Conservation (phyloP, 1,140 invertebrate genomes). For the Solenopsis fugax region DNA sequence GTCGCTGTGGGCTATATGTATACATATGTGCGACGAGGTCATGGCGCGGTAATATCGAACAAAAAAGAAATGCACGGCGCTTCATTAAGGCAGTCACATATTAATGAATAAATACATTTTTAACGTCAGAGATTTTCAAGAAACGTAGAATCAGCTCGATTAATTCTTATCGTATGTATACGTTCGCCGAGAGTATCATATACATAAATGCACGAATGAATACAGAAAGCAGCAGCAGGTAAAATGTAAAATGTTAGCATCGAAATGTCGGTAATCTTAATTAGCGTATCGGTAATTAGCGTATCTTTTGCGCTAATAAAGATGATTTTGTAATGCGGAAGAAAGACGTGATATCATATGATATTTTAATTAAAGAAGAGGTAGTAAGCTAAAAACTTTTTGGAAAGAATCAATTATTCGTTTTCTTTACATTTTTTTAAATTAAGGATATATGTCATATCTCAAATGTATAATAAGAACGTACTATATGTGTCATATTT, state of each 20-base stretch:
- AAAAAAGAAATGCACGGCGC: conserved; percentile 26
- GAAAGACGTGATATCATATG: neutral
- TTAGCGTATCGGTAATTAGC: neutral
- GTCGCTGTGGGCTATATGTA: neutral
- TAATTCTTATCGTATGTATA: conserved; percentile 1
- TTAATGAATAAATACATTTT: neutral
- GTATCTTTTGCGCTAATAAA: conserved; percentile 3
- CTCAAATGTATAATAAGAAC: no score
- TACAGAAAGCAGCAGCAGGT: neutral
- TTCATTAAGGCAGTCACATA: conserved; percentile 7
- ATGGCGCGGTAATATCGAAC: neutral
- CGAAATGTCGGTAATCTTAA: neutral
- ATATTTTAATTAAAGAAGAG: neutral
- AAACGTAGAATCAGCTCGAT: neutral
- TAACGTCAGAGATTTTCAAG: neutral
- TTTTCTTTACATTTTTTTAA: no score
- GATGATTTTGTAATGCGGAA: conserved; percentile 14
- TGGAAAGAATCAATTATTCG: no score
- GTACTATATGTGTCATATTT: no score
- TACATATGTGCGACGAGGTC: neutral
- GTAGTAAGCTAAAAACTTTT: no score
- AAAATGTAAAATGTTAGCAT: neutral
- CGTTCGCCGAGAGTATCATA: neutral
- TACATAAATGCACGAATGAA: neutral
- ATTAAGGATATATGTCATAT: no score